Conservation (phyloP, 1,140 invertebrate species). For the Hyles euphorbiae region DNA sequence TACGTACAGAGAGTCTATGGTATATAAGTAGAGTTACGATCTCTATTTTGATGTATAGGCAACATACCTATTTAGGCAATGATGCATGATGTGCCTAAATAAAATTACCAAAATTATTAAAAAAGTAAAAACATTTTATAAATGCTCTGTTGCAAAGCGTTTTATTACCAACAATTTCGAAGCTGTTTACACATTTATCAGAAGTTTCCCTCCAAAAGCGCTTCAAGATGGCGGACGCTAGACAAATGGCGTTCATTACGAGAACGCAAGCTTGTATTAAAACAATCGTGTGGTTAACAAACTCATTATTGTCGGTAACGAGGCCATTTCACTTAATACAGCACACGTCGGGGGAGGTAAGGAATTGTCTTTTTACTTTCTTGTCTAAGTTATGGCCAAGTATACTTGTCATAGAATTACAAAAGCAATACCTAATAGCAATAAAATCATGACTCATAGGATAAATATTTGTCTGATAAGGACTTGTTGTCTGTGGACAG, state of each 20-base stretch:
- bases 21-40: too few species aligned
- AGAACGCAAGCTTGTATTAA: conserved; percentile 19
- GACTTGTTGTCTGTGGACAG: too few species aligned
- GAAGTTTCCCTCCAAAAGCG: conserved; percentile 9
- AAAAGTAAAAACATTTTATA: too few species aligned
- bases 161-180: too few species aligned
- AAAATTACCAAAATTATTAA: too few species aligned
- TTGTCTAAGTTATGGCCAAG: background rate
- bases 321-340: conserved; percentile 28
- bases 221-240: conserved; percentile 7
- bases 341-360: background rate
- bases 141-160: too few species aligned
- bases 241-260: conserved; percentile 25
- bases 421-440: background rate
- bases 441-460: background rate
- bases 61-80: too few species aligned
- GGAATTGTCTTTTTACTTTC: background rate
- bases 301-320: conserved; percentile 30
- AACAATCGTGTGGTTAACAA: conserved; percentile 30
- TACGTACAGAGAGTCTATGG: too few species aligned
- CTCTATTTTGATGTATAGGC: too few species aligned
- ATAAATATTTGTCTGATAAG: too few species aligned
- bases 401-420: background rate
- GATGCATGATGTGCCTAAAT: too few species aligned
- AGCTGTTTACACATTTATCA: too few species aligned